A percentile compares a stretch with the other conserved stretches of the same genome.
Evolutionary conservation across 2,797 vertebrate species (phyloP).

Genomic region (Agapornis canus): DNA sequence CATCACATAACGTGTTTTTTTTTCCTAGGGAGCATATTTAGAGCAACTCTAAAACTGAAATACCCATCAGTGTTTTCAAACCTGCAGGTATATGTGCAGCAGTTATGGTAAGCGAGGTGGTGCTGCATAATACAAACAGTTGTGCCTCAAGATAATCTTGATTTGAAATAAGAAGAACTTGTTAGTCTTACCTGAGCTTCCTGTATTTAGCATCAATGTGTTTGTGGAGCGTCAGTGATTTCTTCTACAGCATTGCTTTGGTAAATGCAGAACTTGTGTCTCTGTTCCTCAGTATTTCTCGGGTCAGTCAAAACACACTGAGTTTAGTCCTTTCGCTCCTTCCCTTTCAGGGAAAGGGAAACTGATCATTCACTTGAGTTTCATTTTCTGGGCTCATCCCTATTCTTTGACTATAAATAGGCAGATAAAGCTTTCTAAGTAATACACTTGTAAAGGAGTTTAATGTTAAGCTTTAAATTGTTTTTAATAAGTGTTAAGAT

Average conservation of each 20-base stretch:
- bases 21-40: accelerated
- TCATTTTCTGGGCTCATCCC: accelerated
- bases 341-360: neutral
- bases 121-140: neutral
- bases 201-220: neutral
- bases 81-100: accelerated
- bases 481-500: neutral
- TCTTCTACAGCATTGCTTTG: neutral
- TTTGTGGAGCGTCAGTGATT: neutral
- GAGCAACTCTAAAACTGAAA: neutral
- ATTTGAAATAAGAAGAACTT: neutral
- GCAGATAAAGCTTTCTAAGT: neutral
- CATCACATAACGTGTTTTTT: accelerated
- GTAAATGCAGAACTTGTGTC: neutral
- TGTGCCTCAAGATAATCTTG: neutral
- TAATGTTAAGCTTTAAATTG: neutral
- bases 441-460: neutral
- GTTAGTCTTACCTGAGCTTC: neutral
- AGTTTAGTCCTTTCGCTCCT: neutral
- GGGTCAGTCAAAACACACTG: accelerated
- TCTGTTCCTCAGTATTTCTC: neutral
- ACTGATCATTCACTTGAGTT: neutral
- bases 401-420: neutral
- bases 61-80: accelerated
- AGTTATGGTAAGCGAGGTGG: neutral